A percentile compares a stretch with the other conserved stretches of the same genome.
These are phyloP conservation scores for Charadrius vociferus DNA, from an alignment of 2,113 vertebrate species.

Conservation along the genomic window DNA sequence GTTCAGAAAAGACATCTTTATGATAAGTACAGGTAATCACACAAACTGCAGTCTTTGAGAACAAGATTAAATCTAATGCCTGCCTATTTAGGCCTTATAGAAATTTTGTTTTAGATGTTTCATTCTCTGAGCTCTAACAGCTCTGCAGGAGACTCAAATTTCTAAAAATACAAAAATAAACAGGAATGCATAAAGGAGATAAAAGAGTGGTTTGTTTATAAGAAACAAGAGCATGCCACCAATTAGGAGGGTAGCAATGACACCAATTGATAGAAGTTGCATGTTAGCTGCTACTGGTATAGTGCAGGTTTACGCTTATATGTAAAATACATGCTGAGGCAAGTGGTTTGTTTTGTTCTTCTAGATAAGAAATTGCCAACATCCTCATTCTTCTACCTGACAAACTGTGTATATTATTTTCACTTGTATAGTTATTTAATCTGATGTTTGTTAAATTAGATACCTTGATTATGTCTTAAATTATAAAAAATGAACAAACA, in stretches of 20 bases:
- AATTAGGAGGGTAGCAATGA: neutral
- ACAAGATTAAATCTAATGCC: neutral
- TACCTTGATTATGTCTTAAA: neutral
- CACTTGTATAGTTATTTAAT: neutral
- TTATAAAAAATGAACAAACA: neutral
- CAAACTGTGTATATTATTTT: neutral
- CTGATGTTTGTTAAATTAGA: neutral
- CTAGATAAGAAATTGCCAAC: neutral
- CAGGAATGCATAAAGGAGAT: neutral
- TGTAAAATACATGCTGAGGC: neutral
- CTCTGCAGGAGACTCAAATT: neutral
- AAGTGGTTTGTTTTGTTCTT: neutral
- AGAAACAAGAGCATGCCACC: neutral
- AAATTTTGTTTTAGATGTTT: slow-evolving; percentile 18
- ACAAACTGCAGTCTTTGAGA: neutral
- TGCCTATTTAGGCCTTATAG: neutral
- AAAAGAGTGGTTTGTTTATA: neutral
- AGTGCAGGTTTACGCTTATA: neutral
- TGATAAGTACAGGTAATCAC: neutral
- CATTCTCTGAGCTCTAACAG: neutral
- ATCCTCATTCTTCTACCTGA: neutral
- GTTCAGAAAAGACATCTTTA: neutral
- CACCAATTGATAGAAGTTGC: neutral
- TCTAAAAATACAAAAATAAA: neutral
- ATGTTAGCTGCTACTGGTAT: neutral